Evolutionary conservation across 2,797 vertebrate genomes (phyloP).

Genomic region (Fundulus diaphanus): DNA sequence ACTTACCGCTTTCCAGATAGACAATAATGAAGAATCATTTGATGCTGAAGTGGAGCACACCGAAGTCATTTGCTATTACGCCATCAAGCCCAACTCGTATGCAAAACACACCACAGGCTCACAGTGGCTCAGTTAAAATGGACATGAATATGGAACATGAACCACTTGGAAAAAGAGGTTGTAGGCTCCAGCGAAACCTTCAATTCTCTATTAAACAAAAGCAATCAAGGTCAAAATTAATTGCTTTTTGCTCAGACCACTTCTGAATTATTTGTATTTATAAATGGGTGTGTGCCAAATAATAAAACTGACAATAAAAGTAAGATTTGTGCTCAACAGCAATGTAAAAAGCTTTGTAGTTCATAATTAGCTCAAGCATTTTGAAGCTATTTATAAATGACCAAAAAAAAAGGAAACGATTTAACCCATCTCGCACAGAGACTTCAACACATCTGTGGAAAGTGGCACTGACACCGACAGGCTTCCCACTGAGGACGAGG

Average conservation of each 20-base stretch:
- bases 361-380: conserved; percentile 46
- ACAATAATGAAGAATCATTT: conserved; percentile 80
- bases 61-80: conserved; percentile 62
- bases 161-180: conserved; percentile 20
- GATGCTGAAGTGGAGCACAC: conserved; percentile 54
- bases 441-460: conserved; percentile 45
- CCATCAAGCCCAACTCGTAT: conserved; percentile 37
- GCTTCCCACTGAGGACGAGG: conserved; percentile 62
- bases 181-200: conserved; percentile 13
- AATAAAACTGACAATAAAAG: conserved; percentile 33
- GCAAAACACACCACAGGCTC: conserved; percentile 15
- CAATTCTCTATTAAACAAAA: conserved; percentile 25
- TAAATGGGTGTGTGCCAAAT: conserved; percentile 25
- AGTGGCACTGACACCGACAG: conserved; percentile 46
- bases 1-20: conserved; percentile 72
- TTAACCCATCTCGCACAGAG: conserved; percentile 20
- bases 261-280: conserved; percentile 9
- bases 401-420: conserved; percentile 48
- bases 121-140: conserved; percentile 25
- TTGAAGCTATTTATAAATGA: conserved; percentile 47
- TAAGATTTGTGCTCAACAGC: conserved; percentile 4
- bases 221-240: conserved; percentile 29
- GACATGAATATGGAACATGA: conserved; percentile 41
- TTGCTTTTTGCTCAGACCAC: conserved; percentile 11
- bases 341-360: conserved; percentile 17